Evolutionary conservation across 2,888 invertebrate genomes (phyloP), one percentile per base, ranked within the genome.

Genomic region (Archips xylosteana): DNA sequence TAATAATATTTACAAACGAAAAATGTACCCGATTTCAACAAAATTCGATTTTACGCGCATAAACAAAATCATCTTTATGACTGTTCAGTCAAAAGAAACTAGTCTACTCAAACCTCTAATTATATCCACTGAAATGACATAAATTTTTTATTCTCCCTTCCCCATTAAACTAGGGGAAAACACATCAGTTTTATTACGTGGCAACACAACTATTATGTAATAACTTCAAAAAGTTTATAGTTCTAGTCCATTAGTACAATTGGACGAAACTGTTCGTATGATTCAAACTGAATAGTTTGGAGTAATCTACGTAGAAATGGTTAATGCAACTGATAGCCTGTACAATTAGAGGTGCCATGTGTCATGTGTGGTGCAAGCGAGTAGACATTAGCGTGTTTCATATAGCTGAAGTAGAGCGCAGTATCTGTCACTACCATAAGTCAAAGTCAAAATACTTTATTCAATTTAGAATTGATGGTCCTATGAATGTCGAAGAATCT

Each of bases 211-310:
- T 62, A 42, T 13, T 63, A 63, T 13, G 23, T 15, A 51, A 65
- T 62, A 49, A 63, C 32, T 32, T 51, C 15, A 51, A 51, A 51
- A 34, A 36, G 32, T 65, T 65, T 65, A 65, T 39, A 39, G 65
- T 8, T 15, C 32, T 1, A 32, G n/a, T n/a, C 65, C 65, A 68
- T 65, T 34, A 70, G 36, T 62, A 45, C 74, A 75, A 71, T 74
- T 75, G 72, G 73, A 70, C 42, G 65, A 49, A 76, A 76, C 47
- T 39, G 69, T 71, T 71, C 36, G 73, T 54, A 75, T 68, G 65
- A 70, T 72, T 74, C 59, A 57, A 49, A 49, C 70, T 39, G 60
- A 32, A 70, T 64, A 54, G 65, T 64, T 60, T n/a, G 34, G 49
- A 60, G 32, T 63, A 42, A 57, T 68, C 59, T 68, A 71, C 47